Conservation (phyloP, 1,140 invertebrate species). For the honey bee (Apis mellifera) region DNA sequence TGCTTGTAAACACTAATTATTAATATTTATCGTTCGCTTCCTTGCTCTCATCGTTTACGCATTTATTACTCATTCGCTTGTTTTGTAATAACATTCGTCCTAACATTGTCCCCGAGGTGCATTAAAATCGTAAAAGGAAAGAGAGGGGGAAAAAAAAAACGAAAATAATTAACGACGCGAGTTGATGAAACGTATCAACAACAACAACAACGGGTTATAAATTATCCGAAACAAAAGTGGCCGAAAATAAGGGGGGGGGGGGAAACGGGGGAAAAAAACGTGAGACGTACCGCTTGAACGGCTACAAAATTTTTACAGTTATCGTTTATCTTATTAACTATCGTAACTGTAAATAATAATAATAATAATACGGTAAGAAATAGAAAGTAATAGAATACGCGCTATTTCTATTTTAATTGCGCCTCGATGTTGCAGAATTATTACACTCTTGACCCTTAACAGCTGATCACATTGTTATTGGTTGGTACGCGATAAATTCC, state of each 20-base stretch:
- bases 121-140: background rate
- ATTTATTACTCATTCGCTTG: background rate
- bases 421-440: background rate
- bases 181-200: background rate
- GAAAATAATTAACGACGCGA: background rate
- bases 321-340: no score
- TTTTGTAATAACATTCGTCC: background rate
- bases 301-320: background rate
- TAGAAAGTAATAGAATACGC: no score
- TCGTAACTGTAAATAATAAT: no score
- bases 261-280: no score
- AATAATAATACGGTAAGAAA: no score
- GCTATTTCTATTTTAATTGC: background rate
- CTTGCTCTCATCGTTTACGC: background rate
- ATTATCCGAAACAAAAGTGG: background rate
- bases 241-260: rapidly evolving
- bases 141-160: background rate
- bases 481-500: no score
- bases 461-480: background rate
- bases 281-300: no score
- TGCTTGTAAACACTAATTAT: conserved; percentile 12
- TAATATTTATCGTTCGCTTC: background rate
- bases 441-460: no score
- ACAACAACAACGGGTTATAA: background rate
- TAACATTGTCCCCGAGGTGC: no score